Percentiles rank a stretch among this genome's conserved stretches.
These are phyloP conservation scores for Lycaena phlaeas DNA, from an alignment of 2,888 invertebrate species.

Conservation along the genomic window DNA sequence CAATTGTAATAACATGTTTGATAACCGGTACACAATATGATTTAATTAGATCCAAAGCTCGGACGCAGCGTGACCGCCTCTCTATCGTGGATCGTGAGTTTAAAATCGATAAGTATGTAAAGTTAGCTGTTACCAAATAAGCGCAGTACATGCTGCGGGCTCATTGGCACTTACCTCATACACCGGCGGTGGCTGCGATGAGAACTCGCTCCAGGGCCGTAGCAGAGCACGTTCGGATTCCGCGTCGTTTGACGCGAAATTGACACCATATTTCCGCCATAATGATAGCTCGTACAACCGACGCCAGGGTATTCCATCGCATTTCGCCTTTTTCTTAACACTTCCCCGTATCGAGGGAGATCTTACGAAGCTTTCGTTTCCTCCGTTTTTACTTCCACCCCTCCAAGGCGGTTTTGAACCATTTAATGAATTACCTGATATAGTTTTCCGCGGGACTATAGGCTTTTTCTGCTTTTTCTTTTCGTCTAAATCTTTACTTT, in stretches of 20 bases:
- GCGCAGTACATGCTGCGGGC: constrained; percentile 25
- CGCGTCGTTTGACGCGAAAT: constrained; percentile 53
- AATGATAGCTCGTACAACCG: constrained; percentile 71
- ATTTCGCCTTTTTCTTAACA: constrained; percentile 49
- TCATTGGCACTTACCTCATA: constrained; percentile 61
- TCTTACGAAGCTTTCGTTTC: constrained; percentile 46
- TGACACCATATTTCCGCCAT: constrained; percentile 66
- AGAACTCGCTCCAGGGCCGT: constrained; percentile 54
- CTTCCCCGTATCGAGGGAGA: constrained; percentile 56
- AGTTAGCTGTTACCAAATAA: constrained; percentile 49
- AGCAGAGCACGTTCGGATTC: constrained; percentile 54
- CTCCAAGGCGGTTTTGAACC: constrained; percentile 64
- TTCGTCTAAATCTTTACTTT: constrained; percentile 48
- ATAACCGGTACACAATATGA: constrained; percentile 21
- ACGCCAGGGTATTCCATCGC: constrained; percentile 67
- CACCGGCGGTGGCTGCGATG: constrained; percentile 42
- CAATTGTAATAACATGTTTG: constrained; percentile 8
- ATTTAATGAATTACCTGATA: constrained; percentile 33
- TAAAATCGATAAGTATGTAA: constrained; percentile 27
- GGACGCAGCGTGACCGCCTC: constrained; percentile 31
- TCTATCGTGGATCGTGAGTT: constrained; percentile 32
- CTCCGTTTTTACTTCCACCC: constrained; percentile 47
- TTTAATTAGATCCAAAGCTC: constrained; percentile 26
- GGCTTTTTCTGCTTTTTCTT: constrained; percentile 48
- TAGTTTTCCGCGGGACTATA: constrained; percentile 41